phyloP scores from a whole-genome alignment of 2,797 vertebrate genomes.

The Botia kubotai region DNA sequence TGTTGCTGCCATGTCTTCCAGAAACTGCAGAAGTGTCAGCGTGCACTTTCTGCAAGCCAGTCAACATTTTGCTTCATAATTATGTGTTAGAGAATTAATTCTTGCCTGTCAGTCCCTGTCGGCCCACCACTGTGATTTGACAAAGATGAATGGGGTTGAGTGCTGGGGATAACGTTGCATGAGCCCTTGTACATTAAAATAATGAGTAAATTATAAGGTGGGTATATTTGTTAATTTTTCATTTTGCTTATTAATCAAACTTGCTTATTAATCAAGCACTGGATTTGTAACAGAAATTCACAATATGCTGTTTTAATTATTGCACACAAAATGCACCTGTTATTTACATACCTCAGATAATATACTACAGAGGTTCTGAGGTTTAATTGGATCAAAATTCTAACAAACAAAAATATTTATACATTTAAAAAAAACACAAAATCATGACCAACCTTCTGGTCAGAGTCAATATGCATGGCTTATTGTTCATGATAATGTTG shows the following conservation, averaged over 20 bases:
- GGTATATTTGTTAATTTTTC: constrained; percentile 26
- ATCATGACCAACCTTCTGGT: too few species aligned
- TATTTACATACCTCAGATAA: constrained; percentile 1
- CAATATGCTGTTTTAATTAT: not conserved
- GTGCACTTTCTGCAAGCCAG: constrained; percentile 88
- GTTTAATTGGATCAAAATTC: not conserved
- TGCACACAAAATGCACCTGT: not conserved
- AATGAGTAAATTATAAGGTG: constrained; percentile 18
- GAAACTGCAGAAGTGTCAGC: constrained; percentile 84
- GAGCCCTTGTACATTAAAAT: not conserved
- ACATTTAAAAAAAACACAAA: not conserved
- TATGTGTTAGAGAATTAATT: constrained; percentile 96
- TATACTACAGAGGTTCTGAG: not conserved
- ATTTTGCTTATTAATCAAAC: constrained; percentile 18
- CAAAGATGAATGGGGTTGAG: constrained; percentile 84
- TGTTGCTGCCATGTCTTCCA: constrained; percentile 95
- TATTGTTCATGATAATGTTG: constrained; percentile 69
- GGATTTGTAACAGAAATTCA: not conserved
- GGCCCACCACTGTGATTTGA: constrained; percentile 81
- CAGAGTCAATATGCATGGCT: not conserved
- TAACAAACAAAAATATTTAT: not conserved
- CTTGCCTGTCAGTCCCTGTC: constrained; percentile 84
- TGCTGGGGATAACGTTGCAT: constrained; percentile 81
- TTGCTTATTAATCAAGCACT: constrained; percentile 4
- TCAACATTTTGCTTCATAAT: constrained; percentile 96